These are phyloP conservation scores for Seladonia tumulorum DNA, from an alignment of 2,888 invertebrate genomes.

Conservation along the genomic window DNA sequence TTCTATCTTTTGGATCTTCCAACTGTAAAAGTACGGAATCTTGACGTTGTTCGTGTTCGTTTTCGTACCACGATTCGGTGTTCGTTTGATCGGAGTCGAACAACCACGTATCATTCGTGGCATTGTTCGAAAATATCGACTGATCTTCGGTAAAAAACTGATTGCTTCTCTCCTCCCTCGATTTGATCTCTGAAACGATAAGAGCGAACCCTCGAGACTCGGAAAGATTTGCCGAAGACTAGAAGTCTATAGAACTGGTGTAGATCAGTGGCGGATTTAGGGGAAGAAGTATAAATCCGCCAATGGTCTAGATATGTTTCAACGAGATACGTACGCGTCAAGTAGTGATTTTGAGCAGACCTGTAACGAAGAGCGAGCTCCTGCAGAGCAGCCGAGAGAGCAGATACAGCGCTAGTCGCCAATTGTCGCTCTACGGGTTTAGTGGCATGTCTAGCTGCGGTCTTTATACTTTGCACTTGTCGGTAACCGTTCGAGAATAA, in stretches of 20 bases:
- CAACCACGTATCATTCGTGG: conserved; percentile 77
- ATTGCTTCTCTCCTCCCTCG: conserved; percentile 95
- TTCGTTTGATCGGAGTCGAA: conserved; percentile 83
- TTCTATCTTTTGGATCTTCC: conserved; percentile 91
- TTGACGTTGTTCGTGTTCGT: conserved; percentile 88
- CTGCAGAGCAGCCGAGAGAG: conserved; percentile 94
- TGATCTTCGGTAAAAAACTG: conserved; percentile 91
- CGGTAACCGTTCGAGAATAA: conserved; percentile 91
- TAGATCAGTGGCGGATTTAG: no score
- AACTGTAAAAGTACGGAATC: conserved; percentile 87
- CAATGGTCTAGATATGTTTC: neutral
- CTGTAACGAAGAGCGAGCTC: conserved; percentile 94
- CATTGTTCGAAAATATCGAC: conserved; percentile 79
- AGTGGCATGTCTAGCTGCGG: conserved; percentile 87
- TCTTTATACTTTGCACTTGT: conserved; percentile 89
- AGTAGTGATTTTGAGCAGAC: conserved; percentile 93
- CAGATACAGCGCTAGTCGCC: conserved; percentile 93
- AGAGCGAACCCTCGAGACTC: neutral
- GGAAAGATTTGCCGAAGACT: neutral
- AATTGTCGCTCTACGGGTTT: conserved; percentile 89
- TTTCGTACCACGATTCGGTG: conserved; percentile 73
- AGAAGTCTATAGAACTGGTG: neutral
- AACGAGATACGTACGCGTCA: conserved; percentile 87
- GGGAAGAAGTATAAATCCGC: no score
- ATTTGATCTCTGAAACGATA: conserved; percentile 88